phyloP scores from a whole-genome alignment of 2,113 vertebrate species.

The Phoenicopterus ruber region DNA sequence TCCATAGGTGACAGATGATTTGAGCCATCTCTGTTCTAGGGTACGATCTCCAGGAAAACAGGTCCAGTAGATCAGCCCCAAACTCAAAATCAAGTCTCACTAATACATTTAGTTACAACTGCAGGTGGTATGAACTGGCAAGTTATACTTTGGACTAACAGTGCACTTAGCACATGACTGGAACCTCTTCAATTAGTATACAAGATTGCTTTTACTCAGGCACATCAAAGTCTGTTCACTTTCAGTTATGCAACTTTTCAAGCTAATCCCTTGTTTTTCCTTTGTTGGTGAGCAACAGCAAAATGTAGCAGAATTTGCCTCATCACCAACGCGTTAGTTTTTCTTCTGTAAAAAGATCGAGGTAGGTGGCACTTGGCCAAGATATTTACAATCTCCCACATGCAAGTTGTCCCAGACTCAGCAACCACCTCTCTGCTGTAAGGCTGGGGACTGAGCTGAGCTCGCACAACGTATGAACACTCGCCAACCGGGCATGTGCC shows the following conservation, averaged over 20 bases:
- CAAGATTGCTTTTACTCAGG: background rate
- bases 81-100: background rate
- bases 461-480: background rate
- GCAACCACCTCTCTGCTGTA: background rate
- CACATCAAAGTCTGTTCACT: background rate
- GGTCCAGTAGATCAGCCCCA: background rate
- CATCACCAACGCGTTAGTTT: background rate
- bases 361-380: background rate
- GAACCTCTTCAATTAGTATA: background rate
- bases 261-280: background rate
- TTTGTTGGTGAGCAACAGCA: background rate
- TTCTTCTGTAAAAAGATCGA: background rate
- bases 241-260: background rate
- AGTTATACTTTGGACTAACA: background rate
- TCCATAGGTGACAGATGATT: background rate
- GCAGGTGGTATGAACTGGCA: background rate
- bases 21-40: background rate
- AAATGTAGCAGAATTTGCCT: background rate
- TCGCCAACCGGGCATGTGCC: background rate
- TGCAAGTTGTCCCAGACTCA: background rate
- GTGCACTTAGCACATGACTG: background rate
- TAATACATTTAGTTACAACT: background rate
- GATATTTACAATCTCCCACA: background rate
- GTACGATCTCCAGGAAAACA: background rate
- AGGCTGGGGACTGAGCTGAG: background rate